Base-by-base conservation (phyloP, 2,113 vertebrate genomes). In the Amblyornis subalaris region DNA sequence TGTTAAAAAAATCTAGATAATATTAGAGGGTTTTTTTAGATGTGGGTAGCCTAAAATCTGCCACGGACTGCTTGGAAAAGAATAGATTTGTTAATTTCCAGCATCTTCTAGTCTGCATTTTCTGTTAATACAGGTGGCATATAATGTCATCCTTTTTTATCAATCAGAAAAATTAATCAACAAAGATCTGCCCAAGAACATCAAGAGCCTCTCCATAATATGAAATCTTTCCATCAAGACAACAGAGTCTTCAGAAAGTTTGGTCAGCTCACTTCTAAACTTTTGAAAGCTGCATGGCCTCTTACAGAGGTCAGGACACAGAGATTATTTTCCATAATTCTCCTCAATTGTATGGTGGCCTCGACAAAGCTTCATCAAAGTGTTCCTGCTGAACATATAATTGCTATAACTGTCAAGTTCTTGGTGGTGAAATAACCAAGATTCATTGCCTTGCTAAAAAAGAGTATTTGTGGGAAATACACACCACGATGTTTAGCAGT, bases 221-320 rank as follows among this genome's bases (percentile, higher is more conserved):
- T 4, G 3, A 69, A 72, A 44, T 44, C 15, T 82, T 74, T 74
- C 31, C 24, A 24, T 35, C 23, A 61, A 74, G 55, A 61, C 1
- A 3, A 25, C 5, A 76, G 1, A 55, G 10, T 53, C 62, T 54
- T 88, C 51, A 62, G 35, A 44, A 55, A 36, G 44, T 72, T 64
- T 5, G 2, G 35, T 31, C 70, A 89, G 25, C 16, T 89, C 29
- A 21, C 9, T 66, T 70, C n/a, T 21, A 73, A 77, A 60, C 19
- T 84, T 87, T 19, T 60, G 15, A 76, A 89, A 89, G 40, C 17
- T 24, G 15, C 1, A 2, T 35, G 50, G 36, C 29, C 65, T 65
- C 54, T 69, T 35, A 45, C 0, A 0, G 45, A 65, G 14, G 15
- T 38, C 54, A 80, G n/a, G 19, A 70, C 36, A 51, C 4, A 6